Base-by-base conservation (phyloP, 1,140 invertebrate genomes). In the Druon quercuslanigerum region DNA sequence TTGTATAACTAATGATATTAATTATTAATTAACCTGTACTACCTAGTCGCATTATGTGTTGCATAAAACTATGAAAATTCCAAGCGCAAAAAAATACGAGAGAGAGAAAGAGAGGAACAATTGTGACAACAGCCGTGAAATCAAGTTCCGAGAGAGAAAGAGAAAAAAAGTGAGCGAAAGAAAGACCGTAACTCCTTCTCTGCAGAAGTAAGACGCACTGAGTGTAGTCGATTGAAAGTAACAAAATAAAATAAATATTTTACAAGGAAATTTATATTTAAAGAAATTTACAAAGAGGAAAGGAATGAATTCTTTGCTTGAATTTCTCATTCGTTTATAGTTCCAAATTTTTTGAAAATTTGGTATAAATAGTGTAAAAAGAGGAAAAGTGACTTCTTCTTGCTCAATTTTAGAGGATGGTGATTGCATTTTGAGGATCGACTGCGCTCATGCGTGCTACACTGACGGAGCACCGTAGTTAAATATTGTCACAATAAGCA, bases 41-140 rank as follows among this genome's bases (percentile, higher is more conserved):
- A 91, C 88, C 89, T 91, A 91, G 90, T 91, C 90, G 89, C 90
- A 90, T 91, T 91, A 91, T 91, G 90, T 91, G 90, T 91, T 91
- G 90, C 89, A 87, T 91, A 90, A 90, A 82, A 86, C 82, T 84
- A 85, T 82, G 80, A 81, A 80, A 80, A 82, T 56, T 80, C 75
- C 79, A 75, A 82, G 74, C 79, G 75, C 75, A 81, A 80, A 81
- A 86, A 71, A 71, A 82, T 74, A 75, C 83, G 80, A 84, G 81
- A 84, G 74, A 80, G 74, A 72, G 76, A 85, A 72, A 77, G 71
- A 79, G 19, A 51, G 19, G 71, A 77, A 77, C 71, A 25, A 40
- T 83, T 81, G 78, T 77, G 78, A 73, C 72, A 75, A 60, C 17
- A 83, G 60, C 46, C 77, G 71, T 76, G 71, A 79, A 76, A 71